Percentiles rank a stretch among this genome's conserved stretches.
phyloP scores from a whole-genome alignment of 2,797 vertebrate species.

The Sciurus carolinensis region DNA sequence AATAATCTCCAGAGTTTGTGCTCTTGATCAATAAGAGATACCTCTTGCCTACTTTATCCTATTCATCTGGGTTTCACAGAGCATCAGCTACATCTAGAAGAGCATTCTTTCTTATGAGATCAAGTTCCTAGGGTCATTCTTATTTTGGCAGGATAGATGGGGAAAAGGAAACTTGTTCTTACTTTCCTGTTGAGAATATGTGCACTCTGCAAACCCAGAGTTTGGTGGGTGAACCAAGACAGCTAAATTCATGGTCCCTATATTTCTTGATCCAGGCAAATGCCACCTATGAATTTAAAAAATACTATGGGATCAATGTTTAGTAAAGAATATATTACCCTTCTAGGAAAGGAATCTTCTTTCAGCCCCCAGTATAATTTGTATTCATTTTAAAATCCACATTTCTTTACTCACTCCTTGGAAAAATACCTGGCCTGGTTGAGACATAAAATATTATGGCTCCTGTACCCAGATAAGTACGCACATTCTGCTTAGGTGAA shows the following conservation, averaged over 20 bases:
- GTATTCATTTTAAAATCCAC: constrained; percentile 38
- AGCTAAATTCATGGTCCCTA: neutral
- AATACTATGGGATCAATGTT: neutral
- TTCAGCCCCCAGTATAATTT: neutral
- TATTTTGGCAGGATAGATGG: neutral
- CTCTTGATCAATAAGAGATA: neutral
- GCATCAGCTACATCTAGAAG: neutral
- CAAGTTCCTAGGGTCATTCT: neutral
- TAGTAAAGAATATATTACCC: constrained; percentile 12
- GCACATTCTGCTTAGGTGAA: neutral
- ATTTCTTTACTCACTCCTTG: neutral
- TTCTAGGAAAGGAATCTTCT: constrained; percentile 27
- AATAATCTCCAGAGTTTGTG: neutral
- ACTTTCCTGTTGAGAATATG: neutral
- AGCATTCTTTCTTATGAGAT: neutral
- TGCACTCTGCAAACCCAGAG: neutral
- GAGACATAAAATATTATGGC: neutral
- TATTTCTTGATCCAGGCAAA: constrained; percentile 21
- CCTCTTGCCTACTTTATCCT: rapidly evolving
- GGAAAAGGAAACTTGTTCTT: neutral
- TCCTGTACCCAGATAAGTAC: neutral
- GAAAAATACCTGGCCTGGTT: neutral
- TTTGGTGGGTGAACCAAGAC: neutral
- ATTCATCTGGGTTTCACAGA: neutral
- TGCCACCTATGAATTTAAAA: constrained; percentile 29